A percentile compares a stretch with the other conserved stretches of the same genome.
These are phyloP conservation scores for Limonius californicus DNA, from an alignment of 1,140 invertebrate species.

Conservation along the genomic window DNA sequence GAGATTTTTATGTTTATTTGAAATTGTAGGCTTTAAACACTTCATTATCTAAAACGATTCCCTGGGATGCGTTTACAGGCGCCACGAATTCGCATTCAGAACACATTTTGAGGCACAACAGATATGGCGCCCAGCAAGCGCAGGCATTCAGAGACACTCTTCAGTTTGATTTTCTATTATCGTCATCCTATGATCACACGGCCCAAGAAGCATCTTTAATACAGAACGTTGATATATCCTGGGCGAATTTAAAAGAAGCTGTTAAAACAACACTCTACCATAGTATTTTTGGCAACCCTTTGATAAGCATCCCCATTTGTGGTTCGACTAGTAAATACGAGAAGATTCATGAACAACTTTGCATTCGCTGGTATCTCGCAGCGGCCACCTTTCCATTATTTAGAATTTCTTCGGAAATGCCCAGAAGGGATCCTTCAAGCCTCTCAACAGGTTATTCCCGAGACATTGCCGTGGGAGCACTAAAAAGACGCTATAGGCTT, in stretches of 20 bases:
- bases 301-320: slow-evolving; percentile 38
- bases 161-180: slow-evolving; percentile 18
- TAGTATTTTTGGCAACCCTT: slow-evolving; percentile 33
- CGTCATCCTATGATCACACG: slow-evolving; percentile 26
- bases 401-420: slow-evolving; percentile 33
- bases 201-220: neutral
- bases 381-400: slow-evolving; percentile 43
- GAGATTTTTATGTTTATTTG: neutral
- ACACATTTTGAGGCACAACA: slow-evolving; percentile 29
- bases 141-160: neutral
- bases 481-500: slow-evolving; percentile 28
- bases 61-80: slow-evolving; percentile 31
- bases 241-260: slow-evolving; percentile 34
- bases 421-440: slow-evolving; percentile 36
- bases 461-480: slow-evolving; percentile 24
- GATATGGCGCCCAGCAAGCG: neutral
- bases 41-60: slow-evolving; percentile 34
- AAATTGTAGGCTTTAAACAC: slow-evolving; percentile 26
- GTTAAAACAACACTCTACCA: slow-evolving; percentile 28
- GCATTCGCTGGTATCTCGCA: slow-evolving; percentile 44
- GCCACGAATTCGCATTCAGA: neutral
- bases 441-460: slow-evolving; percentile 22
- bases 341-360: slow-evolving; percentile 35
- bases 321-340: slow-evolving; percentile 35
- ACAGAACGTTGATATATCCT: slow-evolving; percentile 34